Evolutionary conservation across 2,113 vertebrate species (phyloP).

Genomic region (Cettia cetti): DNA sequence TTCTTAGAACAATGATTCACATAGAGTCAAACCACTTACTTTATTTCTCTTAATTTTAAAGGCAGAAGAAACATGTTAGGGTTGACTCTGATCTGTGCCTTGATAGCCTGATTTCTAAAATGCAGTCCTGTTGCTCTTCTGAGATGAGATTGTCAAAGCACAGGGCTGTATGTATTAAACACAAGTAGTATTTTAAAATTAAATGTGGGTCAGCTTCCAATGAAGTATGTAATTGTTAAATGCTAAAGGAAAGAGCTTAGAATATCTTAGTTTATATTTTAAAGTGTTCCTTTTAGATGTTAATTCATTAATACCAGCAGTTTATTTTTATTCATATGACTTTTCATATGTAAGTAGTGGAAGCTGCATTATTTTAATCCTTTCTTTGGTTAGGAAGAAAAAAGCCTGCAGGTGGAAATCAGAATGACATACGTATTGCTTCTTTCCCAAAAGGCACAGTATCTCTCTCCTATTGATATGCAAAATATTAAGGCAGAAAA

Average conservation of each 20-base stretch:
- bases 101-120: not conserved
- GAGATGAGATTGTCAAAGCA: not conserved
- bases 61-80: not conserved
- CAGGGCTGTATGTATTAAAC: not conserved
- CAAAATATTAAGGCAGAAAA: constrained; percentile 31
- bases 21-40: constrained; percentile 1
- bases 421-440: constrained; percentile 7
- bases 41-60: constrained; percentile 53
- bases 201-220: constrained; percentile 32
- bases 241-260: constrained; percentile 38
- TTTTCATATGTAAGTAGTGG: constrained; percentile 54
- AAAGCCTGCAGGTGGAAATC: constrained; percentile 52
- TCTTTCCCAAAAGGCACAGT: constrained; percentile 7
- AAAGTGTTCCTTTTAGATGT: constrained; percentile 46
- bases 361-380: constrained; percentile 48
- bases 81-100: not conserved
- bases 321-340: constrained; percentile 55
- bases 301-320: constrained; percentile 53
- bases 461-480: constrained; percentile 28
- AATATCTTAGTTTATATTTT: constrained; percentile 47
- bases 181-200: not conserved
- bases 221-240: constrained; percentile 29
- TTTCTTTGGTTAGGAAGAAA: constrained; percentile 30
- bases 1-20: constrained; percentile 58
- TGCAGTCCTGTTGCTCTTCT: not conserved